phyloP scores from a whole-genome alignment of 2,888 invertebrate genomes.

The Polietes domitor region DNA sequence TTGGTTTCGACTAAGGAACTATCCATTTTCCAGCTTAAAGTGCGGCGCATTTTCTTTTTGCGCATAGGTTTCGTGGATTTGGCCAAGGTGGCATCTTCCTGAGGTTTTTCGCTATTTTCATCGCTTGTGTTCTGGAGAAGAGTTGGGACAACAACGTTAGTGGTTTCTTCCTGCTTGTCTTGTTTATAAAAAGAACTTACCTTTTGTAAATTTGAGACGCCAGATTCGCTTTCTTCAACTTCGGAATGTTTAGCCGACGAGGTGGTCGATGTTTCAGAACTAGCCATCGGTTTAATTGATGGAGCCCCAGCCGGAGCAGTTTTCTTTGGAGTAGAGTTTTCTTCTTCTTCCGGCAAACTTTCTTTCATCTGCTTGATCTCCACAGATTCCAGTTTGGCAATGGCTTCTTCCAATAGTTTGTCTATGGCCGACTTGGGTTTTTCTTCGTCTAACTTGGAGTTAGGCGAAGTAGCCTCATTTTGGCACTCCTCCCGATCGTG shows the following conservation, averaged over 20 bases:
- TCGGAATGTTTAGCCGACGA: constrained; percentile 73
- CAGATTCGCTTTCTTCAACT: constrained; percentile 75
- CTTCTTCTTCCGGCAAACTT: constrained; percentile 63
- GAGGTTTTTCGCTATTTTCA: constrained; percentile 70
- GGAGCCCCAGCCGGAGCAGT: constrained; percentile 20
- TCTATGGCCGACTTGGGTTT: constrained; percentile 71
- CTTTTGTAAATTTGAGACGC: constrained; percentile 73
- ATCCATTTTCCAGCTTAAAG: constrained; percentile 76
- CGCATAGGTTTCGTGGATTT: constrained; percentile 71
- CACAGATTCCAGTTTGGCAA: constrained; percentile 72
- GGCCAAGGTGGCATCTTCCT: neutral
- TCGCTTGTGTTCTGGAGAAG: constrained; percentile 73
- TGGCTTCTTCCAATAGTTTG: constrained; percentile 74
- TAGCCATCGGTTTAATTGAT: constrained; percentile 63
- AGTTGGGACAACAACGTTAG: neutral
- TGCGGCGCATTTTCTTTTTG: constrained; percentile 77
- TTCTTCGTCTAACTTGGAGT: constrained; percentile 48
- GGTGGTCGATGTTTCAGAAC: constrained; percentile 21
- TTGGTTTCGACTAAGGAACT: constrained; percentile 72
- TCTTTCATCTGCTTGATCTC: constrained; percentile 47
- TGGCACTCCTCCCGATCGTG: neutral
- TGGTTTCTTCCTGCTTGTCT: neutral
- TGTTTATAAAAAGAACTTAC: constrained; percentile 66
- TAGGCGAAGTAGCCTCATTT: neutral
- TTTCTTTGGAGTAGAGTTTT: neutral